A percentile compares a stretch with the other conserved stretches of the same genome.
These are phyloP conservation scores for Drosophila tristis DNA, from an alignment of 1,140 invertebrate genomes.

Conservation along the genomic window DNA sequence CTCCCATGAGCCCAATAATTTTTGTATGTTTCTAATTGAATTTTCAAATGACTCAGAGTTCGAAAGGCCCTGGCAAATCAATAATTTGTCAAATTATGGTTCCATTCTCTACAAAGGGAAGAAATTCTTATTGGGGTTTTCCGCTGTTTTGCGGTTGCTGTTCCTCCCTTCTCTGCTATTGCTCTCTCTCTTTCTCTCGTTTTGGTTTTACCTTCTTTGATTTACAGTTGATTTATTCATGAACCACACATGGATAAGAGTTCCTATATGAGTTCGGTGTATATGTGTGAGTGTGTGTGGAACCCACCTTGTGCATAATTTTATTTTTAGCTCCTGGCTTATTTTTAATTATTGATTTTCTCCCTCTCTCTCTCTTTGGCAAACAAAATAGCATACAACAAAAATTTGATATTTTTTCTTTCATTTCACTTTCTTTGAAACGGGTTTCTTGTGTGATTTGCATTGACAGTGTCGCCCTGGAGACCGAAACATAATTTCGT, in stretches of 20 bases:
- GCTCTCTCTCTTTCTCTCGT: conserved; percentile 4
- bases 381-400: conserved; percentile 7
- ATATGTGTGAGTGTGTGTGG: conserved; percentile 13
- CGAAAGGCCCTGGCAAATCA: conserved; percentile 26
- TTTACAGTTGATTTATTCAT: conserved; percentile 69
- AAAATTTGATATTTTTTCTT: conserved; percentile 13
- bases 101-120: neutral
- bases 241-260: conserved; percentile 10
- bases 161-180: conserved; percentile 6
- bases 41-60: conserved; percentile 40
- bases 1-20: conserved; percentile 9
- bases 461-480: neutral
- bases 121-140: conserved; percentile 68
- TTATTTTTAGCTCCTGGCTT: conserved; percentile 67
- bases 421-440: conserved; percentile 33
- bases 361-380: neutral
- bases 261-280: neutral
- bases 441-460: conserved; percentile 8
- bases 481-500: neutral
- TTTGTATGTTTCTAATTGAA: conserved; percentile 36
- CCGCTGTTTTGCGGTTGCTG: conserved; percentile 40
- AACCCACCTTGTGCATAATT: conserved; percentile 44
- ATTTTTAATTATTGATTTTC: conserved; percentile 75
- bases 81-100: conserved; percentile 45
- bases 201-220: conserved; percentile 20